Base-by-base conservation (phyloP, 1,140 invertebrate species). In the Ceratosolen fusciceps region DNA sequence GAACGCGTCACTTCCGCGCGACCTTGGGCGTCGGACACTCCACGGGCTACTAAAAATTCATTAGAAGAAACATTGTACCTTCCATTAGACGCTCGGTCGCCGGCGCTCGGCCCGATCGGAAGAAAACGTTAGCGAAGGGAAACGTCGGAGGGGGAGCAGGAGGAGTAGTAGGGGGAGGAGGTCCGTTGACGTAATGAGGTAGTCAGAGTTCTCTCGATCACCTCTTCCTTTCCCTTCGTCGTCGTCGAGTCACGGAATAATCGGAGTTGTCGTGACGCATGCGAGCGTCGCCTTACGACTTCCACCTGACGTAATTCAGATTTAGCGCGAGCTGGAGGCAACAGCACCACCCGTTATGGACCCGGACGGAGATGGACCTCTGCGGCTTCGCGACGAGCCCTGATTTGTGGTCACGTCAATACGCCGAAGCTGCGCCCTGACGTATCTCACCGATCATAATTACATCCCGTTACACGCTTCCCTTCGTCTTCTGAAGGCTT, bases 371-470 rank as follows among this genome's bases (percentile, higher is more conserved):
- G 83, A 80, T 84, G 88, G 86, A 87, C 87, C 87, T 82, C 80
- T 65, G 67, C n/a, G 37, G 39, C 39, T 47, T 65, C 80, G 81
- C 80, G 71, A 80, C 74, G 81, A 84, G 71, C 76, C 83, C 84
- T 90, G 89, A 90, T 90, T 90, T 90, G 89, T 90, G 86, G 89
- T 88, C 86, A 88, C n/a, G n/a, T 90, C 89, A 90, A 90, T 90
- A 89, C 85, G 43, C 24, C 12, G 62, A 85, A 85, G 85, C 86
- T 85, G 84, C 87, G 85, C 85, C 88, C 86, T 90, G 89, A 90
- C 88, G 86, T 90, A 90, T 90, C 89, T 90, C 88, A 90, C 89
- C 86, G 88, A 90, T 90, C 89, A 90, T 90, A 90, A 90, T 90
- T 90, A 90, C 88, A 88, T 89, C 88, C 86, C 86, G 88, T 88